These are phyloP conservation scores for Xylocampa areola DNA, from an alignment of 2,888 invertebrate genomes.

Conservation along the genomic window DNA sequence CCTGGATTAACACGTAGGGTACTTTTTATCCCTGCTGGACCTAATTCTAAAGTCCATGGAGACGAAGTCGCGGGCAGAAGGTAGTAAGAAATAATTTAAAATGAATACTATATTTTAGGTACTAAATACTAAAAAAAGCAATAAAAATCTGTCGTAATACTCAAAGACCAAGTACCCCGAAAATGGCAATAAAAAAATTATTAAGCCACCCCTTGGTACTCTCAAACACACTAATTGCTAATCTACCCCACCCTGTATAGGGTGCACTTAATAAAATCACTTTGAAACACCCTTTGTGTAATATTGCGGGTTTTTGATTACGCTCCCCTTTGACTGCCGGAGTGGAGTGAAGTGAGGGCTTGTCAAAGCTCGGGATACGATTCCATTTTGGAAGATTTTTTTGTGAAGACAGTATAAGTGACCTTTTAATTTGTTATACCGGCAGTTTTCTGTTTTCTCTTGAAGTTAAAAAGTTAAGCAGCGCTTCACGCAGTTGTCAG, in stretches of 20 bases:
- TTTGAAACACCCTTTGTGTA: constrained; percentile 68
- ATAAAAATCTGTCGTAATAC: constrained; percentile 9
- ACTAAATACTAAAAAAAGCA: constrained; percentile 2
- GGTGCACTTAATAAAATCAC: constrained; percentile 81
- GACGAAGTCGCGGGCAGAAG: too few relatives aligned
- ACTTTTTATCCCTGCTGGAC: too few relatives aligned
- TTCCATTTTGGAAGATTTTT: background rate
- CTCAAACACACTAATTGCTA: constrained; percentile 64
- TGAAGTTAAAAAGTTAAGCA: too few relatives aligned
- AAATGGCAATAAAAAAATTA: constrained; percentile 47
- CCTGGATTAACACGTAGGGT: too few relatives aligned
- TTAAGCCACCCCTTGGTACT: constrained; percentile 35
- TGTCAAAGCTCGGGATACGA: constrained; percentile 16
- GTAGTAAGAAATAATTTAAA: too few relatives aligned
- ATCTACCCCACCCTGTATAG: constrained; percentile 70
- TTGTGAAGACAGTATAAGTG: too few relatives aligned
- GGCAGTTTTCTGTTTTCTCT: too few relatives aligned
- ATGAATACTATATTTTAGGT: too few relatives aligned
- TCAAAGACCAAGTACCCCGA: constrained; percentile 10
- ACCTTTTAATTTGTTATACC: too few relatives aligned
- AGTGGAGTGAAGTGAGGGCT: constrained; percentile 11
- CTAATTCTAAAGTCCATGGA: too few relatives aligned
- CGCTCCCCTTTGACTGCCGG: constrained; percentile 26
- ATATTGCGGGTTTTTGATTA: constrained; percentile 62
- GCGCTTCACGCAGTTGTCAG: too few relatives aligned